These are phyloP conservation scores for Carcharodon carcharias DNA, from an alignment of 2,797 vertebrate genomes.

Conservation along the genomic window DNA sequence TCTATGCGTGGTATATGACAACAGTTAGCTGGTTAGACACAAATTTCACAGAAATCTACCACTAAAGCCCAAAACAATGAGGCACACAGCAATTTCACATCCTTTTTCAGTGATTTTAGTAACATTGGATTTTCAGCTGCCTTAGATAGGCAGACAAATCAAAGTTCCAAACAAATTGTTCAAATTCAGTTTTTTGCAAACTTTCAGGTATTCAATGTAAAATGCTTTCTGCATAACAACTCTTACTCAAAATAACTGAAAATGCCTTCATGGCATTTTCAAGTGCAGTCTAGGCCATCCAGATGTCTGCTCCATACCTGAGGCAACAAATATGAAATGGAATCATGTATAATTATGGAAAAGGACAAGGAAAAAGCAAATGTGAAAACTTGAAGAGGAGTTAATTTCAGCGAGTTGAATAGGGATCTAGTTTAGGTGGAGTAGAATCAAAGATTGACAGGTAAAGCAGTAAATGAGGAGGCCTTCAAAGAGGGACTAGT, in stretches of 20 bases:
- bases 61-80: neutral
- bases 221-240: neutral
- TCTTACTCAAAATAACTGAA: neutral
- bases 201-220: neutral
- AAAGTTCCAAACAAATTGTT: neutral
- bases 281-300: neutral
- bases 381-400: neutral
- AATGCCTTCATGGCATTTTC: neutral
- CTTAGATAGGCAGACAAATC: neutral
- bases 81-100: neutral
- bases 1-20: neutral
- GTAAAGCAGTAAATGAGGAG: neutral
- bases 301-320: neutral
- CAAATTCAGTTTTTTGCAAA: neutral
- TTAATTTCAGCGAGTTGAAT: neutral
- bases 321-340: neutral
- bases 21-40: too few species aligned
- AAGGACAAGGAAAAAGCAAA: neutral
- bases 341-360: neutral
- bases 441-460: neutral
- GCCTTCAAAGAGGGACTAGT: neutral
- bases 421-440: neutral
- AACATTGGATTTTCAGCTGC: neutral
- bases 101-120: neutral
- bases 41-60: neutral